These are phyloP conservation scores for Zaprionus nigranus DNA, from an alignment of 1,140 invertebrate species.

Conservation along the genomic window DNA sequence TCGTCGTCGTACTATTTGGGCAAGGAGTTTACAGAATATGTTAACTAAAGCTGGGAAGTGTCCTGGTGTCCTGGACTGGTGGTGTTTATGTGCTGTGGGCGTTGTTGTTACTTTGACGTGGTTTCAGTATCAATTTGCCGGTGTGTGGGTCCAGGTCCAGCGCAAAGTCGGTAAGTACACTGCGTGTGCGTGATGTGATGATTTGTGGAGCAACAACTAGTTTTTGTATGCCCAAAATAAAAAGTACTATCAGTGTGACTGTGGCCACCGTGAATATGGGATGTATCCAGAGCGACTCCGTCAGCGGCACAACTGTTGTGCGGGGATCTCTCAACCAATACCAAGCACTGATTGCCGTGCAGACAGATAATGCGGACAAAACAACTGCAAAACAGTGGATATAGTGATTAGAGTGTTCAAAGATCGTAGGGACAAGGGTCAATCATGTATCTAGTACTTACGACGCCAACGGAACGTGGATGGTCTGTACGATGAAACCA, in stretches of 20 bases:
- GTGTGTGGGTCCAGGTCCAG: slow-evolving; percentile 97
- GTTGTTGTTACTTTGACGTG: slow-evolving; percentile 87
- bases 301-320: slow-evolving; percentile 93
- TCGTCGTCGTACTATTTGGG: slow-evolving; percentile 33
- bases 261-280: slow-evolving; percentile 98
- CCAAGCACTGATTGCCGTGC: slow-evolving; percentile 96
- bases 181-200: slow-evolving; percentile 94
- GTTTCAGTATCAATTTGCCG: slow-evolving; percentile 95
- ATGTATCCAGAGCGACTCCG: slow-evolving; percentile 96
- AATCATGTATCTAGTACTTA: slow-evolving; percentile 84
- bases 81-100: slow-evolving; percentile 59
- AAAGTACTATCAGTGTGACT: slow-evolving; percentile 92
- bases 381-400: slow-evolving; percentile 87
- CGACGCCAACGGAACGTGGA: slow-evolving; percentile 96
- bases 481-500: slow-evolving; percentile 96
- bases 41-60: slow-evolving; percentile 29
- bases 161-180: slow-evolving; percentile 94
- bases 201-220: slow-evolving; percentile 98
- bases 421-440: neutral
- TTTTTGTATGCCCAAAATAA: slow-evolving; percentile 96
- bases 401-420: slow-evolving; percentile 11
- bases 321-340: slow-evolving; percentile 97
- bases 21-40: slow-evolving; percentile 16
- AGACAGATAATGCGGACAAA: slow-evolving; percentile 92
- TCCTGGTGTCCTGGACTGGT: neutral